Conservation (phyloP, 2,888 invertebrate species). For the Trachelus stipa region DNA sequence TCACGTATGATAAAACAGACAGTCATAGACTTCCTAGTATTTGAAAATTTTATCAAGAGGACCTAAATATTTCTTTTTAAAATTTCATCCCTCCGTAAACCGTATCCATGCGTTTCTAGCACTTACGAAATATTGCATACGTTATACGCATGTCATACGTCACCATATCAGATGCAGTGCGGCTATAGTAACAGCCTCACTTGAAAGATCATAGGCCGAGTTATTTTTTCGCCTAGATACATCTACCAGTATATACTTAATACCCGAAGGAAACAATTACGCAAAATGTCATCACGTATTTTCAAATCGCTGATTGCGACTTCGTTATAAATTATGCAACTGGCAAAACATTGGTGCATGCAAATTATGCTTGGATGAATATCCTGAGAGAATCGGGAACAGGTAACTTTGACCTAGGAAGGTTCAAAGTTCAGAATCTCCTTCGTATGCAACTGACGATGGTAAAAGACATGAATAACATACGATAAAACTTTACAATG, state of each 20-base stretch:
- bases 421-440: not conserved
- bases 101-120: not conserved
- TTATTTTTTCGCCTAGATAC: conserved; percentile 17
- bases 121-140: not conserved
- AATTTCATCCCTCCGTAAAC: not conserved
- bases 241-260: not conserved
- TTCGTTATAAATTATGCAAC: not conserved
- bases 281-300: not conserved
- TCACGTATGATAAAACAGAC: not conserved
- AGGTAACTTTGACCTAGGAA: not conserved
- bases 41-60: not conserved
- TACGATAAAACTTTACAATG: not conserved
- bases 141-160: not conserved
- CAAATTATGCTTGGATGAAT: not conserved
- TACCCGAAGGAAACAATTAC: not conserved
- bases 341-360: not conserved
- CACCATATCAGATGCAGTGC: not conserved
- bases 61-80: not conserved
- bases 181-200: not conserved
- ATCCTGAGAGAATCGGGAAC: not conserved
- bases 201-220: not conserved
- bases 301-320: not conserved
- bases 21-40: not conserved
- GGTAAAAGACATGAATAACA: not conserved
- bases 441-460: not conserved